Evolutionary conservation across 2,113 vertebrate genomes (phyloP), one percentile per base, ranked within the genome.

Genomic region (Heterotis niloticus): DNA sequence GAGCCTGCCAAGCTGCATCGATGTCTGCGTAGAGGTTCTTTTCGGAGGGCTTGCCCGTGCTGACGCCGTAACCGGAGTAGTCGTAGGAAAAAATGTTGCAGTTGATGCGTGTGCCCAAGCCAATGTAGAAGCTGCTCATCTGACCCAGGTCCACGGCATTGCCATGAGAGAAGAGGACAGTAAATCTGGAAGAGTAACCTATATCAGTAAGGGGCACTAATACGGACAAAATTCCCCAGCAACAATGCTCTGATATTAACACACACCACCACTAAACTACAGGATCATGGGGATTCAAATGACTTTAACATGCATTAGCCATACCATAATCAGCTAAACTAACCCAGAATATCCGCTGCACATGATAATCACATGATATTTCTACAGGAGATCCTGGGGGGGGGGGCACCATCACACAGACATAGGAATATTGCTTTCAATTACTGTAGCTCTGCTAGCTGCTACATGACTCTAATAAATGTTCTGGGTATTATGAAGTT

Each of bases 81-180:
- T 99, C 98, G 0, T 99, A 99, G 80, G 98, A 99, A 91, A 99
- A 99, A 88, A 99, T 94, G 90, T 99, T 99, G 91, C 98, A 99
- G 90, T 94, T 96, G 91, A 99, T 96, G 79, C 98, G 96, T 0
- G 97, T 94, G 74, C 98, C 98, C 87, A 99, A 90, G 79, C 96
- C 96, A 0, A 99, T 93, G 87, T 99, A 99, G 90, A 99, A 99
- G 88, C 98, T 99, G 92, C 97, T 96, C 98, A 99, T 99, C 93
- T 99, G 98, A 26, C 98, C 98, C 85, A 99, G 90, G 90, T 99
- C 98, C 81, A 99, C 98, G 0, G 97, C 98, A 0, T 99, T 99
- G 79, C 98, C 98, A 0, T 99, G 98, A 0, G 98, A 99, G 87
- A 99, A 99, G 76, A 99, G 92, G 71, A 99, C 94, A 0, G 98